These are phyloP conservation scores for Drosophila funebris DNA, from an alignment of 1,140 invertebrate species.

Conservation along the genomic window DNA sequence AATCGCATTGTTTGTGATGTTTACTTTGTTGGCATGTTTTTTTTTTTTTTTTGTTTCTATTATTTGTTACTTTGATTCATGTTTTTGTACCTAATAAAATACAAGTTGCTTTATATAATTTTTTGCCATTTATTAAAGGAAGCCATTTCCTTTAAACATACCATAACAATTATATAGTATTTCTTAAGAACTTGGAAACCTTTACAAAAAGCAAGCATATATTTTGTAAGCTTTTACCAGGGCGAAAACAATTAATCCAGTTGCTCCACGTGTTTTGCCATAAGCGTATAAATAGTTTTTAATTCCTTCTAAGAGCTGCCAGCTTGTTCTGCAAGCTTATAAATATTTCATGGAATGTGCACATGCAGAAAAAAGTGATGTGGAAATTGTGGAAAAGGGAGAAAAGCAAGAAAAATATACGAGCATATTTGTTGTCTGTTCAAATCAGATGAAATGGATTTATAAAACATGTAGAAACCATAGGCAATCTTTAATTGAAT, in stretches of 20 bases:
- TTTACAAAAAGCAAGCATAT: background rate
- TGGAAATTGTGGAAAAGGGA: too few relatives aligned
- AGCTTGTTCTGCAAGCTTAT: background rate
- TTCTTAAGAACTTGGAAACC: background rate
- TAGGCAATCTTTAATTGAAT: too few relatives aligned
- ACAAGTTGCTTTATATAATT: background rate
- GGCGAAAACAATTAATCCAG: background rate
- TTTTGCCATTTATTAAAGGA: background rate
- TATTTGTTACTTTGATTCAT: background rate
- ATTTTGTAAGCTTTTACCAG: too few relatives aligned
- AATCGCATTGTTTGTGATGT: slow-evolving; percentile 6
- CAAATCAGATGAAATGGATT: too few relatives aligned
- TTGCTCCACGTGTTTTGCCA: background rate
- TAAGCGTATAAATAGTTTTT: background rate
- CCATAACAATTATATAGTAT: background rate
- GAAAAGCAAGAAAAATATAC: too few relatives aligned
- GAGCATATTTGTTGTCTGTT: too few relatives aligned
- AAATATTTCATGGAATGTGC: background rate
- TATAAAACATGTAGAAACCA: too few relatives aligned
- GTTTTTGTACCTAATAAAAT: background rate
- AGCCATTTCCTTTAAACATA: background rate
- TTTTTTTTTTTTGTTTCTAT: background rate
- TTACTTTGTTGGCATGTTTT: background rate
- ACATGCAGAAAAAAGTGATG: background rate
- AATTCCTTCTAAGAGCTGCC: background rate